Conservation (phyloP, 2,797 vertebrate genomes). For the Otolemur crassicaudatus region DNA sequence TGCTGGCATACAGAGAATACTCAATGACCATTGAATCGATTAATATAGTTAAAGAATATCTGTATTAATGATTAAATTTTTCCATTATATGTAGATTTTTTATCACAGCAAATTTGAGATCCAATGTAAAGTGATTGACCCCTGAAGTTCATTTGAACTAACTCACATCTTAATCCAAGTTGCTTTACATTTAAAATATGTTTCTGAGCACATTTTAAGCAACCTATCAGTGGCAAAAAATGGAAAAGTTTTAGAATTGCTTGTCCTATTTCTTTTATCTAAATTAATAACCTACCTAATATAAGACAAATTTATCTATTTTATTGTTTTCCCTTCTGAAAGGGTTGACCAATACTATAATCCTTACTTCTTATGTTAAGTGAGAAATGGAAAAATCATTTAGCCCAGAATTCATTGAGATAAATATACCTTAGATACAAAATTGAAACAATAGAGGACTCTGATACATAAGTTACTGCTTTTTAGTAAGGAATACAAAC, state of each 20-base stretch:
- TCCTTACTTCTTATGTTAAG: neutral
- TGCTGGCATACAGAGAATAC: neutral
- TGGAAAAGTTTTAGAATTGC: conserved; percentile 27
- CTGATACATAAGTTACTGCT: neutral
- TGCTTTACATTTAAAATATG: conserved; percentile 46
- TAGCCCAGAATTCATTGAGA: neutral
- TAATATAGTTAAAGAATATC: conserved; percentile 3
- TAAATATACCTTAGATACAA: neutral
- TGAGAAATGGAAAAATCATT: conserved; percentile 15
- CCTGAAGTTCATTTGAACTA: conserved; percentile 39
- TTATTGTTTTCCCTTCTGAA: neutral
- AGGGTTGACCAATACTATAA: neutral
- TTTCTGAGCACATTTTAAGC: conserved; percentile 9
- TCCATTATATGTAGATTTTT: neutral
- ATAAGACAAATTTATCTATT: conserved; percentile 21
- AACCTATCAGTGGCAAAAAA: neutral
- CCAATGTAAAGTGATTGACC: conserved; percentile 45
- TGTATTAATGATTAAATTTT: neutral
- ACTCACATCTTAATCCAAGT: conserved; percentile 42
- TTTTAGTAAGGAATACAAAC: neutral
- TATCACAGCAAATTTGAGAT: conserved; percentile 5
- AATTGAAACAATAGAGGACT: neutral
- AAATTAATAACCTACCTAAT: neutral
- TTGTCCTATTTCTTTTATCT: neutral
- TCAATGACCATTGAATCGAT: neutral